Base-by-base conservation (phyloP, 2,888 invertebrate species). In the Eupithecia dodoneata region DNA sequence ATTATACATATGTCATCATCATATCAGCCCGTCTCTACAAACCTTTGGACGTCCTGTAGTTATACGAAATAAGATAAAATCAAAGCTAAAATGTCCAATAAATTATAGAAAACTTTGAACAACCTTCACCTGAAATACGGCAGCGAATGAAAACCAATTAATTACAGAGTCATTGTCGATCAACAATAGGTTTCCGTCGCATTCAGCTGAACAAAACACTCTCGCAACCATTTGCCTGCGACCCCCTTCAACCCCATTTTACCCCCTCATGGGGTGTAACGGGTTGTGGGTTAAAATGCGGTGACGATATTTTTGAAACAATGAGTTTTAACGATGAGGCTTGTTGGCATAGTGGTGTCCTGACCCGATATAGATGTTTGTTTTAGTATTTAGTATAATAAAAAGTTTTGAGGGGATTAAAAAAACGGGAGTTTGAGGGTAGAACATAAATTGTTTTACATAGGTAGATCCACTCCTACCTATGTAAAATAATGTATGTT, bases 91-190 rank as follows among this genome's bases (percentile, higher is more conserved):
- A 63, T 30, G 30, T 59, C 18, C 9, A 13, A 18, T 70, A 49
- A 70, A 18, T 70, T n/a, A 12, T 67, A 73, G 15, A 74, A 76
- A 79, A 74, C 41, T 70, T 45, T 30, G 7, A 67, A 44, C 52
- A 76, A 74, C 78, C 74, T 74, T 74, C 73, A 74, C 73, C 74
- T 66, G 67, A 73, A 75, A 78, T 74, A 78, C 71, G 72, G 47
- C 73, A 63, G 41, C 41, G 49, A 79, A 77, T 76, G 80, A 78
- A 78, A 81, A 79, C 75, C 83, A 81, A 83, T 83, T 81, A 83
- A 83, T 83, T 78, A 81, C 78, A 4, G 69, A 71, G 78, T 72
- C 76, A 83, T 83, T 83, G 81, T 81, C 70, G 71, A 73, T 75
- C 67, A 79, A 81, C 81, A 81, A 81, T 75, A 70, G 75, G 74